Conservation (phyloP, 2,113 vertebrate species). For the Pseudonaja textilis region DNA sequence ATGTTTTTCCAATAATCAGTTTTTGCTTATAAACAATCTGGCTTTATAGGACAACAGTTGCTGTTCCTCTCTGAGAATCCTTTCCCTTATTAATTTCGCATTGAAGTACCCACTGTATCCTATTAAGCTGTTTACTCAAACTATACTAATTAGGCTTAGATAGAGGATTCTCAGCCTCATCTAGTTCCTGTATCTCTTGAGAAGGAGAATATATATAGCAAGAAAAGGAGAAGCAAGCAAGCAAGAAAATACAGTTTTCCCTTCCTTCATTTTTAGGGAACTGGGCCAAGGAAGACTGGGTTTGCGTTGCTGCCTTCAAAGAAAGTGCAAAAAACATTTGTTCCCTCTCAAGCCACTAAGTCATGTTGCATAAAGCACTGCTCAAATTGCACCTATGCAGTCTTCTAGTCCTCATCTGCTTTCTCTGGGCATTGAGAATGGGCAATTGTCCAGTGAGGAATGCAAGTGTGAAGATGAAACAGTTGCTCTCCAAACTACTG, state of each 20-base stretch:
- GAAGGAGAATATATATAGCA: not conserved
- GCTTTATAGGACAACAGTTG: not conserved
- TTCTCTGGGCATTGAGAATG: not conserved
- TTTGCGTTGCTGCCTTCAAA: not conserved
- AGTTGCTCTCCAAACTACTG: not conserved
- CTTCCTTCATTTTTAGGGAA: not conserved
- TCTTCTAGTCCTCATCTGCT: not conserved
- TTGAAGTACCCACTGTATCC: not conserved
- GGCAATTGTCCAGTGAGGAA: not conserved
- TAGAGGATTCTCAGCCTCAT: not conserved
- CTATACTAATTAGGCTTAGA: not conserved
- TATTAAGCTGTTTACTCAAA: not conserved
- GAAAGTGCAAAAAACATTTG: not conserved
- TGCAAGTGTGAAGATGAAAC: not conserved
- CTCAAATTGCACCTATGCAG: not conserved
- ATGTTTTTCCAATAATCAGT: not conserved
- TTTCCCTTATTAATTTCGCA: not conserved
- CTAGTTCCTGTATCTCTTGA: not conserved
- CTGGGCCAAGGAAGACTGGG: not conserved
- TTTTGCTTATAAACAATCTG: not conserved
- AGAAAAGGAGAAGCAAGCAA: not conserved
- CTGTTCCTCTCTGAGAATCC: not conserved
- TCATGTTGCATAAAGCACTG: not conserved
- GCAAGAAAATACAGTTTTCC: not conserved
- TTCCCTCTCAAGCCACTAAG: not conserved